These are phyloP conservation scores for Pipistrellus kuhlii DNA, from an alignment of 2,797 vertebrate species.

Conservation along the genomic window DNA sequence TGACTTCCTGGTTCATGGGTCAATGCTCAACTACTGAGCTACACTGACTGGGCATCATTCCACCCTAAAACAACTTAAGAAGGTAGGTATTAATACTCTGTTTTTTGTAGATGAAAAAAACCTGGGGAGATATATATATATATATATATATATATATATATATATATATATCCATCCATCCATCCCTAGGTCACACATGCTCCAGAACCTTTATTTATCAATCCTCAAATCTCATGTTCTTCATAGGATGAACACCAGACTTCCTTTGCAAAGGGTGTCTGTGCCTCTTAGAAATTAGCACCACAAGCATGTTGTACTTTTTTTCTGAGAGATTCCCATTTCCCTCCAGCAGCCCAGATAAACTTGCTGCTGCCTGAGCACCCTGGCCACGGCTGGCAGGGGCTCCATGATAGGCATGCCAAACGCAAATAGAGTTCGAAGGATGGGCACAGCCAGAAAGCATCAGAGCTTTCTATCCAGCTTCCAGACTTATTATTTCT, in stretches of 20 bases:
- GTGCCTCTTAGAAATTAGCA: conserved; percentile 67
- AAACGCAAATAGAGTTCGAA: conserved; percentile 84
- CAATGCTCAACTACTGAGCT: too few relatives aligned
- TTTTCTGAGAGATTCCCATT: conserved; percentile 72
- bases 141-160: too few relatives aligned
- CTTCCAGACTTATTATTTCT: conserved; percentile 85
- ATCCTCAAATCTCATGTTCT: neutral
- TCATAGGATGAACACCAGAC: neutral
- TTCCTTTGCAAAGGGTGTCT: conserved; percentile 49
- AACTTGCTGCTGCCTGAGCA: conserved; percentile 72
- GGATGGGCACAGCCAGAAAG: conserved; percentile 82
- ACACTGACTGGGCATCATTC: neutral
- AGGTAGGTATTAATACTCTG: neutral
- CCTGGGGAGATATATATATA: neutral
- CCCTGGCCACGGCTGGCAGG: conserved; percentile 81
- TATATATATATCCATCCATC: too few relatives aligned
- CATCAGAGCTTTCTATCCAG: conserved; percentile 73
- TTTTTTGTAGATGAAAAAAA: conserved; percentile 3
- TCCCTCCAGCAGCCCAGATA: conserved; percentile 68
- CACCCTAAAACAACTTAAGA: neutral
- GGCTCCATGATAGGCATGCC: conserved; percentile 63
- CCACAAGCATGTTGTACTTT: conserved; percentile 45
- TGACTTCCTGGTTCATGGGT: too few relatives aligned
- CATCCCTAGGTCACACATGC: neutral
- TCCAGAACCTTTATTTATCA: neutral